phyloP scores from a whole-genome alignment of 92 coral and sea anemone genomes.

The Zoanthus sociatus region DNA sequence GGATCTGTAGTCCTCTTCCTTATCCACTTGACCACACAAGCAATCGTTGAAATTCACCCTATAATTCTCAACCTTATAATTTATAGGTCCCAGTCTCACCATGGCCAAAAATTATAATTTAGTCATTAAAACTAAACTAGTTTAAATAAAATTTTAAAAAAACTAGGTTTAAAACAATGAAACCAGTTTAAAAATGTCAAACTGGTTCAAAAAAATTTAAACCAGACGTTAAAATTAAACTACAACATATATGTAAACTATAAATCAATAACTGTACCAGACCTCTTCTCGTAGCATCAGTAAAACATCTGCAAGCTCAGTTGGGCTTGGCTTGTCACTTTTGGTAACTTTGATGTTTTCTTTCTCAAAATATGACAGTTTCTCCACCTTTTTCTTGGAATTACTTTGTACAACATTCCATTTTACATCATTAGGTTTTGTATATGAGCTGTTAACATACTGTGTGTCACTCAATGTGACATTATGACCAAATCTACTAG shows the following conservation, averaged over 20 bases:
- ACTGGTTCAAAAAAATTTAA: no score
- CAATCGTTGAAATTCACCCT: no score
- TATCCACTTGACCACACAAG: no score
- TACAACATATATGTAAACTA: neutral
- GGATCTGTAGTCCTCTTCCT: no score
- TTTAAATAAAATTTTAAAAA: no score
- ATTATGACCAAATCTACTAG: conserved; percentile 21
- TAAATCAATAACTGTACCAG: neutral
- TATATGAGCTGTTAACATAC: neutral
- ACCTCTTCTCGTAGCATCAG: conserved; percentile 88
- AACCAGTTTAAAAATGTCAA: no score
- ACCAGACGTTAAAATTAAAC: no score
- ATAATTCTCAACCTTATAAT: no score
- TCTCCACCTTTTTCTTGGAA: conserved; percentile 9
- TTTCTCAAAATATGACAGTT: conserved; percentile 6
- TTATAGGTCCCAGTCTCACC: no score
- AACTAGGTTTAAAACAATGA: no score
- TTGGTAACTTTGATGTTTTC: conserved; percentile 41
- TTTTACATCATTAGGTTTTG: neutral
- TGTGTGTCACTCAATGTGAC: neutral
- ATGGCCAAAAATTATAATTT: no score
- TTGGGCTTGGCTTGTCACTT: conserved; percentile 66
- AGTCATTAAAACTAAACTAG: no score
- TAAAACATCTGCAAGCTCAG: conserved; percentile 78
- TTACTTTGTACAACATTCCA: conserved; percentile 2